Conservation (phyloP, 2,113 vertebrate species). For the Chloroceryle aenea region DNA sequence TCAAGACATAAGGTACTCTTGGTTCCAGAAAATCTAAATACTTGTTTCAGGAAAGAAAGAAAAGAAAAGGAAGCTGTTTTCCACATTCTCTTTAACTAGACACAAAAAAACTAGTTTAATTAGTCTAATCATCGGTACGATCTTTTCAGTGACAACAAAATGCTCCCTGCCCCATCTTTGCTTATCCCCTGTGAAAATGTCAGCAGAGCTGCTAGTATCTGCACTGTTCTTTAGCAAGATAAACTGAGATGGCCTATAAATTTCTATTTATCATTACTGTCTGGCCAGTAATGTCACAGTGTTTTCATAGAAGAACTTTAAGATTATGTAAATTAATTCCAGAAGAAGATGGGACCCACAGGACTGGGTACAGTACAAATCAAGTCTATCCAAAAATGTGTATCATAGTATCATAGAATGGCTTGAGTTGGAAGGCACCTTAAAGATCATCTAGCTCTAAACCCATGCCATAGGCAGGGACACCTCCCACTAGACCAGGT, state of each 20-base stretch:
- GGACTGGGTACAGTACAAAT: not conserved
- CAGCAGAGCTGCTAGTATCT: not conserved
- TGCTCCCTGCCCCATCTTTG: not conserved
- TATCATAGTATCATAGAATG: too few relatives aligned
- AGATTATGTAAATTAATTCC: not conserved
- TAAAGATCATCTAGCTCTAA: too few relatives aligned
- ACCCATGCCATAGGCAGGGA: too few relatives aligned
- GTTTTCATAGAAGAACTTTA: not conserved
- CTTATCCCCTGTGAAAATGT: not conserved
- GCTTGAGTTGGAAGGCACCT: too few relatives aligned
- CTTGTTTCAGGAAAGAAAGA: not conserved
- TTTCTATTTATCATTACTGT: not conserved
- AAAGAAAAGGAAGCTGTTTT: not conserved
- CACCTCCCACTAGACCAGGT: too few relatives aligned
- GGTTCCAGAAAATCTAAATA: not conserved
- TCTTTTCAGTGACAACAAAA: not conserved
- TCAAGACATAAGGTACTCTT: not conserved
- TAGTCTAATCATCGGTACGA: not conserved
- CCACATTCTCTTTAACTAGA: not conserved
- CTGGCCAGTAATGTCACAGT: not conserved
- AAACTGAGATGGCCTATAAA: not conserved
- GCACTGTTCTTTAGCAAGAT: not conserved
- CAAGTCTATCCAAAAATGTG: not conserved
- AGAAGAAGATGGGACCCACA: conserved; percentile 5
- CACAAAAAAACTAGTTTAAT: not conserved